Evolutionary conservation across 2,888 invertebrate genomes (phyloP).

Genomic region (Drosophila gaucha): DNA sequence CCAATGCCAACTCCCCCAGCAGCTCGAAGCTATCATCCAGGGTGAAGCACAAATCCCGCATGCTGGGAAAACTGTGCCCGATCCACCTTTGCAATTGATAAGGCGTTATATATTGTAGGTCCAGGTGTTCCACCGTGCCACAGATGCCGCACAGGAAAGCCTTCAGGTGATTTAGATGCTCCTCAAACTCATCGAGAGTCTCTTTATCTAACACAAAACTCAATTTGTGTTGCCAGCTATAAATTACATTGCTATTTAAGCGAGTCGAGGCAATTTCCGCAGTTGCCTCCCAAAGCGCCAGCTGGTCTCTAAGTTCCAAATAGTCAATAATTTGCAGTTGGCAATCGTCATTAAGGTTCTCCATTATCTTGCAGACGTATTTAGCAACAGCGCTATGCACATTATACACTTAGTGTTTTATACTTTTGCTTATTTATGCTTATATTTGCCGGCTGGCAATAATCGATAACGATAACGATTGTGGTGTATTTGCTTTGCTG

Average conservation of each 20-base stretch:
- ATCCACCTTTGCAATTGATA: conserved; percentile 4
- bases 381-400: too few species aligned
- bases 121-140: conserved; percentile 17
- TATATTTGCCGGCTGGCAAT: too few species aligned
- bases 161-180: background rate
- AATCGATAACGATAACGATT: too few species aligned
- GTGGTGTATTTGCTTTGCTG: too few species aligned
- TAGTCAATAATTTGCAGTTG: conserved; percentile 21
- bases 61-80: conserved; percentile 4
- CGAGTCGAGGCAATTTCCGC: background rate
- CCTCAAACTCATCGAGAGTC: background rate
- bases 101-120: background rate
- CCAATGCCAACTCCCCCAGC: background rate
- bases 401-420: too few species aligned
- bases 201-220: background rate
- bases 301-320: conserved; percentile 25
- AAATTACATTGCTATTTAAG: conserved; percentile 1
- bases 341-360: conserved; percentile 29
- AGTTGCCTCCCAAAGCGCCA: conserved; percentile 29
- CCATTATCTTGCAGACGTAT: background rate
- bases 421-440: too few species aligned
- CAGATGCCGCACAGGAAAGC: conserved; percentile 14
- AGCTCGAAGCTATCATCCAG: background rate
- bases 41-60: conserved; percentile 13
- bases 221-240: conserved; percentile 16